Percentiles rank a stretch among this genome's conserved stretches.
phyloP scores from a whole-genome alignment of 1,140 invertebrate species.

The Homarus americanus region DNA sequence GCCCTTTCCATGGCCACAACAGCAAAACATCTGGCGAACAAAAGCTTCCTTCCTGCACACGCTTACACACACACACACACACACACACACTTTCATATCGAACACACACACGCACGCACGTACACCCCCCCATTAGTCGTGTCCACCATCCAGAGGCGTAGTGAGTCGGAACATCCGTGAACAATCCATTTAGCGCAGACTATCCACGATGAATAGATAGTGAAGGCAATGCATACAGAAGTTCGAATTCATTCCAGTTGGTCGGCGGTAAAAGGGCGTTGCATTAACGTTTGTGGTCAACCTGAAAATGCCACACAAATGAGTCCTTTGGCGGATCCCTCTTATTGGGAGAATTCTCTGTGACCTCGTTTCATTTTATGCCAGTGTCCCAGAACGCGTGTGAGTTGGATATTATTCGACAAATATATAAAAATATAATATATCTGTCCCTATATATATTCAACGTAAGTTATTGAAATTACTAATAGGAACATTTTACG shows the following conservation, averaged over 20 bases:
- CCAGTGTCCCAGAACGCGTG: neutral
- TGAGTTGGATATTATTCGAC: neutral
- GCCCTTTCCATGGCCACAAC: too few species aligned
- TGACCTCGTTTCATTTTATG: conserved; percentile 22
- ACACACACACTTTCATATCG: too few species aligned
- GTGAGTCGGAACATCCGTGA: conserved; percentile 20
- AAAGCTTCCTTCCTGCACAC: too few species aligned
- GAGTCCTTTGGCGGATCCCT: conserved; percentile 40
- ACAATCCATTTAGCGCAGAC: conserved; percentile 48
- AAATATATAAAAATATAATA: neutral
- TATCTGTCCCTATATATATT: too few species aligned
- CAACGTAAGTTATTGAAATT: too few species aligned
- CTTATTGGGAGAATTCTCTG: conserved; percentile 24
- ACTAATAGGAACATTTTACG: too few species aligned
- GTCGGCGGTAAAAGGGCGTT: conserved; percentile 35
- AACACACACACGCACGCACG: too few species aligned
- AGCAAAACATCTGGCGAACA: too few species aligned
- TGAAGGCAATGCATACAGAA: conserved; percentile 44
- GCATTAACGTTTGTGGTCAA: conserved; percentile 51
- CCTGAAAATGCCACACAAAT: conserved; percentile 50
- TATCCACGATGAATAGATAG: conserved; percentile 41
- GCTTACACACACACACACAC: too few species aligned
- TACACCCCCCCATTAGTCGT: too few species aligned
- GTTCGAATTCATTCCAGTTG: conserved; percentile 39
- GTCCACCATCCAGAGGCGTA: neutral